These are phyloP conservation scores for Atlantisia rogersi DNA, from an alignment of 2,113 vertebrate genomes.

Conservation along the genomic window DNA sequence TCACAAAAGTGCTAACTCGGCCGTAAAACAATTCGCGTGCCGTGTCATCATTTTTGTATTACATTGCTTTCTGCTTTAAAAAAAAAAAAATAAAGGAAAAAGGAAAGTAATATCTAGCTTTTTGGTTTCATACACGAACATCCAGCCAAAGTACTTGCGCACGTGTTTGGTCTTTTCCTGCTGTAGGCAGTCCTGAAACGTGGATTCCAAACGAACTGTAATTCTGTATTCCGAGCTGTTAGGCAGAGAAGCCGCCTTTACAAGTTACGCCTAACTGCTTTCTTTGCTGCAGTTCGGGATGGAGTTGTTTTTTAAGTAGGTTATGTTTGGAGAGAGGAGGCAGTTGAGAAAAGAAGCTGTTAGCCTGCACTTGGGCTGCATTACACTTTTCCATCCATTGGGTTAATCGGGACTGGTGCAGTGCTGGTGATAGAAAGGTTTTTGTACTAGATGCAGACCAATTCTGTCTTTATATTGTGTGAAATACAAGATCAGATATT, in stretches of 20 bases:
- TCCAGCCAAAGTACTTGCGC: neutral
- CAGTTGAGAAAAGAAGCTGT: neutral
- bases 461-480: neutral
- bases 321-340: neutral
- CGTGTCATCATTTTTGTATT: accelerated
- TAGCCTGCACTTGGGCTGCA: neutral
- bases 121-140: neutral
- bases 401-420: neutral
- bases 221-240: neutral
- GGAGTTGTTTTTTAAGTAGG: neutral
- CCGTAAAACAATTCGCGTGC: too few relatives aligned
- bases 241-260: accelerated
- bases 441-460: neutral
- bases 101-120: neutral
- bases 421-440: neutral
- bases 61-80: neutral
- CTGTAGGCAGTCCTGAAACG: neutral
- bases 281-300: neutral
- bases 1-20: accelerated
- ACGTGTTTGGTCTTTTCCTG: neutral
- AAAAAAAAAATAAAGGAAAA: accelerated
- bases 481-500: neutral
- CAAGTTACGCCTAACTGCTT: neutral
- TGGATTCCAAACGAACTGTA: neutral
- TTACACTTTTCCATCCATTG: neutral